Evolutionary conservation across 2,113 vertebrate genomes (phyloP).

Genomic region (Onychostoma macrolepis): DNA sequence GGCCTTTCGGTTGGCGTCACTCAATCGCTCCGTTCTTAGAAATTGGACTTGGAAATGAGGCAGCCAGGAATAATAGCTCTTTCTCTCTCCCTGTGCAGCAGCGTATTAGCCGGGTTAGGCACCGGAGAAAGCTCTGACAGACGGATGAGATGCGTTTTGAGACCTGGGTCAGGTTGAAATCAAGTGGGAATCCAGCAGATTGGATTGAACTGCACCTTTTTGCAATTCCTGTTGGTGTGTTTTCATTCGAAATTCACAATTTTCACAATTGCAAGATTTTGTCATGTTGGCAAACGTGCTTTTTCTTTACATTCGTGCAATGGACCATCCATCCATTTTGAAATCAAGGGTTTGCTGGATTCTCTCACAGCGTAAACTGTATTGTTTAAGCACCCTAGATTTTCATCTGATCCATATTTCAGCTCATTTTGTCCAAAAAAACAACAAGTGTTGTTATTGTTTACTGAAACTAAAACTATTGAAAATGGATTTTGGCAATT

Average conservation of each 20-base stretch:
- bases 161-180: constrained; percentile 7
- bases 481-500: too few relatives aligned
- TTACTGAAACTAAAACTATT: background rate
- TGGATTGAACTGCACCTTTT: background rate
- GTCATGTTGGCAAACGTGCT: background rate
- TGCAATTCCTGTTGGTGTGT: background rate
- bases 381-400: background rate
- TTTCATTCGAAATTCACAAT: background rate
- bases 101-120: constrained; percentile 2
- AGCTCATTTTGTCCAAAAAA: background rate
- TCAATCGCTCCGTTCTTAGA: constrained; percentile 29
- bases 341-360: background rate
- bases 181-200: constrained; percentile 4
- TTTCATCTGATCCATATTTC: background rate
- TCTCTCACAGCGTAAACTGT: background rate
- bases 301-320: background rate
- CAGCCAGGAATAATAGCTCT: constrained; percentile 36
- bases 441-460: background rate
- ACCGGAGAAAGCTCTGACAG: background rate
- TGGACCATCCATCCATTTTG: background rate
- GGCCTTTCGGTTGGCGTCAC: constrained; percentile 24
- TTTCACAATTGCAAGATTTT: background rate
- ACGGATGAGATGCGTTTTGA: constrained; percentile 17
- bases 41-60: constrained; percentile 48
- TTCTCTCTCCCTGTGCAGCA: background rate